Percentiles rank a stretch among this genome's conserved stretches.
Evolutionary conservation across 1,140 invertebrate genomes (phyloP).

Genomic region (Dreissena polymorpha): DNA sequence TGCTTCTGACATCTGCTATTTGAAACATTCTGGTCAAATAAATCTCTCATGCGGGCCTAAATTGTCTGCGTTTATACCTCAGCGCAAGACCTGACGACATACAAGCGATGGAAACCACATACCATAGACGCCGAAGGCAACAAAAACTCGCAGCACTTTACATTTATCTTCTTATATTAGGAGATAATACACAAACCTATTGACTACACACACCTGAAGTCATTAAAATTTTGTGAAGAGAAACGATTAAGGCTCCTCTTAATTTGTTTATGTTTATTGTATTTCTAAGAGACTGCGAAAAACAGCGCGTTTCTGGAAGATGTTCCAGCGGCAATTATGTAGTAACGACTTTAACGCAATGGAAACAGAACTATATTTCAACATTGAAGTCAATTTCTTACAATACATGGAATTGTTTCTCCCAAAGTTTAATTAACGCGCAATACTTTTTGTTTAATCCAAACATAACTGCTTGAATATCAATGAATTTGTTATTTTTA

Average conservation of each 20-base stretch:
- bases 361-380: too few species aligned
- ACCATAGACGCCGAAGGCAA: background rate
- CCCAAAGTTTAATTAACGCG: too few species aligned
- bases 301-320: too few species aligned
- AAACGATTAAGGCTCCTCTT: background rate
- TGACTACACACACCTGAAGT: background rate
- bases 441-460: too few species aligned
- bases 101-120: background rate
- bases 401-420: too few species aligned
- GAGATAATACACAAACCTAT: slow-evolving; percentile 10
- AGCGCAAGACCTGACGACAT: background rate
- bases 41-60: background rate
- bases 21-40: slow-evolving; percentile 7
- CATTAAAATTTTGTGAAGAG: slow-evolving; percentile 4
- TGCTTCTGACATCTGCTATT: slow-evolving; percentile 3
- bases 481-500: too few species aligned
- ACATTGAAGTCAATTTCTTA: too few species aligned
- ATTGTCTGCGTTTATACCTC: background rate
- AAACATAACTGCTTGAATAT: too few species aligned
- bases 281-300: background rate
- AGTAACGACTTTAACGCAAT: too few species aligned
- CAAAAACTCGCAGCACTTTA: background rate
- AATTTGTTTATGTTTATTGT: slow-evolving; percentile 11
- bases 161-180: slow-evolving; percentile 1
- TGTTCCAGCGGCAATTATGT: too few species aligned